These are phyloP conservation scores for Eurytemora carolleeae DNA, from an alignment of 1,140 invertebrate species.

Conservation along the genomic window DNA sequence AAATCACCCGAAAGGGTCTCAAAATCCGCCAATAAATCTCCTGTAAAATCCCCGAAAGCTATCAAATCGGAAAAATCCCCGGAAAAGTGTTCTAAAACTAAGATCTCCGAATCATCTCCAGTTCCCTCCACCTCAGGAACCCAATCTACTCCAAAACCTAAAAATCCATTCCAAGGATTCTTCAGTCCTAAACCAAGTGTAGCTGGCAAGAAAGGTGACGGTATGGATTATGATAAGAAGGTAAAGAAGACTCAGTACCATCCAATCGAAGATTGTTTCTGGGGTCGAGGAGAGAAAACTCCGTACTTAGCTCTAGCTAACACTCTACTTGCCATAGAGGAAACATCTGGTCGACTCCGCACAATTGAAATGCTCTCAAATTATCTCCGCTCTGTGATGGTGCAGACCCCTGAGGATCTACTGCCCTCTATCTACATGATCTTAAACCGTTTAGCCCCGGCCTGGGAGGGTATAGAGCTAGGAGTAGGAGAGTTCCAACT, in stretches of 20 bases:
- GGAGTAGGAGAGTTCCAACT: constrained; percentile 83
- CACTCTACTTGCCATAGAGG: constrained; percentile 80
- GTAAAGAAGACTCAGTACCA: constrained; percentile 47
- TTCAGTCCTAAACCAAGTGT: too few species aligned
- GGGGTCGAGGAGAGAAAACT: constrained; percentile 53
- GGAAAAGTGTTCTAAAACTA: not conserved
- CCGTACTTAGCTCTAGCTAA: constrained; percentile 78
- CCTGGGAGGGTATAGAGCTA: constrained; percentile 46
- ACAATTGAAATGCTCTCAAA: constrained; percentile 86
- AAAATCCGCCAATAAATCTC: not conserved
- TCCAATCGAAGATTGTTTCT: constrained; percentile 71
- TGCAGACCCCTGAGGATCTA: constrained; percentile 67
- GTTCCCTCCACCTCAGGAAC: not conserved
- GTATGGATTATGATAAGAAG: not conserved
- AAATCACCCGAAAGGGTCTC: not conserved
- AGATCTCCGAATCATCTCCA: not conserved
- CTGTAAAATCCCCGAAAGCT: not conserved
- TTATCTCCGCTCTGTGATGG: constrained; percentile 78
- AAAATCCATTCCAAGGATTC: not conserved
- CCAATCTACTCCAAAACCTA: not conserved
- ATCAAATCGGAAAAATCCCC: too few species aligned
- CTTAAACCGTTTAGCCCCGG: constrained; percentile 54
- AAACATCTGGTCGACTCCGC: constrained; percentile 64
- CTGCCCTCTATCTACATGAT: constrained; percentile 78
- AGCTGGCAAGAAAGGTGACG: not conserved